These are phyloP conservation scores for Cyclina sinensis DNA, from an alignment of 1,140 invertebrate genomes.

Conservation along the genomic window DNA sequence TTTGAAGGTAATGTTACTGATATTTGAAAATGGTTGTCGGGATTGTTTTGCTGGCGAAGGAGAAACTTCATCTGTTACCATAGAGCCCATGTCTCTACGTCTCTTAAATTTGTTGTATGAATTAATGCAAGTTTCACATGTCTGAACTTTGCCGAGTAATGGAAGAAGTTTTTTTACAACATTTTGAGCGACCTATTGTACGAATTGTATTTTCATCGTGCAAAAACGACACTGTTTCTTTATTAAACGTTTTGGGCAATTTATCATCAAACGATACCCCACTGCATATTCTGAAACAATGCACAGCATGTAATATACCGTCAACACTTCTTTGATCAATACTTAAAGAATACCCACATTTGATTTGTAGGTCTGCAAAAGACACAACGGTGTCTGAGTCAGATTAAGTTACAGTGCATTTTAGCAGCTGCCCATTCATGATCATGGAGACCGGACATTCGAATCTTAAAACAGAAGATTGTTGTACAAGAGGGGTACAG, in stretches of 20 bases:
- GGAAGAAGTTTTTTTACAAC: conserved; percentile 1
- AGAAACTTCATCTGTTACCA: no score
- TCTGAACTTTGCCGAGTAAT: conserved; percentile 13
- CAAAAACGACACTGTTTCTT: conserved; percentile 6
- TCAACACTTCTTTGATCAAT: background rate
- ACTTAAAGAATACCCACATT: background rate
- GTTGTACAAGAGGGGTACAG: no score
- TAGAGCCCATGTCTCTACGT: background rate
- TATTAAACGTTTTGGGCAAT: conserved; percentile 33
- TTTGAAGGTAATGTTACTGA: no score
- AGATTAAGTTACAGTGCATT: conserved; percentile 14
- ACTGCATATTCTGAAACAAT: conserved; percentile 49
- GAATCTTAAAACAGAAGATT: background rate
- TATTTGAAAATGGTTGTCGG: background rate
- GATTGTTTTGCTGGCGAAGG: no score
- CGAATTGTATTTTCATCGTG: background rate
- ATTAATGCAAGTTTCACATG: conserved; percentile 31
- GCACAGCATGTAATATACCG: conserved; percentile 15
- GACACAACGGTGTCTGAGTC: background rate
- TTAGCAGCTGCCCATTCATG: background rate
- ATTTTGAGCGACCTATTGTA: background rate
- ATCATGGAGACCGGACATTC: background rate
- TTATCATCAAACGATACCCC: conserved; percentile 15
- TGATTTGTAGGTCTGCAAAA: no score
- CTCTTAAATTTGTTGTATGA: conserved; percentile 31